Evolutionary conservation across 1,140 invertebrate species (phyloP), one percentile per base, ranked within the genome.

Genomic region (Bombus balteatus): DNA sequence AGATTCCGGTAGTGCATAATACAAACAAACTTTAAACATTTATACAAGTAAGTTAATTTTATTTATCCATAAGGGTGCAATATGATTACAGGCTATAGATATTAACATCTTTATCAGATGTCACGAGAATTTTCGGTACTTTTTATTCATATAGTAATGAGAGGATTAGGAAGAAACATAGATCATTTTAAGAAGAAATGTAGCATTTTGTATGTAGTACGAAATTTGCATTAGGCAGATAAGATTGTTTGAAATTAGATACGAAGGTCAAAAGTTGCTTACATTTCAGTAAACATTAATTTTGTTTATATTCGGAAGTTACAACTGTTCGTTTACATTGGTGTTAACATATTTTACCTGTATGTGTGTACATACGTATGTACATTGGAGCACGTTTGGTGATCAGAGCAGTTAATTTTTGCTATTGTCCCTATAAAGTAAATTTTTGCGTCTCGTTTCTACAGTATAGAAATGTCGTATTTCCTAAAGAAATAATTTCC

Each of bases 231-330:
- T 70, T 39, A 10, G 1, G 6, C 22, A 41, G 74, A 78, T 83
- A 78, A 83, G 74, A 78, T 83, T 43, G 1, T 76, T 83, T 70
- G 28, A 32, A 41, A 41, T 57, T 71, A 53, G 74, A 83, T 57
- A 68, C 8, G 22, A 65, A 62, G n/a, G 25, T 37, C 25, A 12
- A 75, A 75, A 59, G 53, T 41, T 62, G 1, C 2, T 62, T 12
- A 28, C 1, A 41, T 37, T 28, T 8, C 9, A 5, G 8, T 62
- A 62, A 74, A 34, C n/a, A 15, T 10, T 13, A 39, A 74, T 34
- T 32, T 81, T 41, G 18, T 57, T 41, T 57, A 72, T 72, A 25
- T 53, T 34, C 8, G 25, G 12, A 15, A 53, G 18, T 43, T 80
- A 47, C 18, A 47, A 43, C n/a, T 70, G 8, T 41, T 32, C 4